Evolutionary conservation across 37 sponge, comb jelly and placozoan genomes (phyloP), one percentile per base, ranked within the genome.

Genomic region (Halichondria panicea): DNA sequence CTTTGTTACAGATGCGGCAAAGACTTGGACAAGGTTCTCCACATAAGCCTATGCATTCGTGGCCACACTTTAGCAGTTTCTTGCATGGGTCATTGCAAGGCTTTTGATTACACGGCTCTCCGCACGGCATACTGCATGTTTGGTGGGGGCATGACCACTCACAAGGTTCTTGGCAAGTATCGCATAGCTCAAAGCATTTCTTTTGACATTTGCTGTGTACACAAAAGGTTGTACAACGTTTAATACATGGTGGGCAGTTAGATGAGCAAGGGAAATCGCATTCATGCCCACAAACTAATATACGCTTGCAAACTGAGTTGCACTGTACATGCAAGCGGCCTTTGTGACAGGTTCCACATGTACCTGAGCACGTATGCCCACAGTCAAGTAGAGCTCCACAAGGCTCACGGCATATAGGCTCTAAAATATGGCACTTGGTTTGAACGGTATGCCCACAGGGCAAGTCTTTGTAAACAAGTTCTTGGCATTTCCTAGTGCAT

Each of bases 281-380:
- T 12, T 57, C 25, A 50, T 95, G 95, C 18, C 92, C 91, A 87
- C 95, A 95, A 2, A 80, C 56, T n/a, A 95, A 73, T 19, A 57
- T 71, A 44, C 95, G 71, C 0, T 72, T 87, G 82, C 95, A 95
- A n/a, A 52, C 28, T 25, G 35, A n/a, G 2, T 33, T 32, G 55
- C 95, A 95, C 11, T 63, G 70, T 12, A 80, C 36, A 67, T 95
- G 95, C 36, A 87, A 60, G 27, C 95, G 75, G n/a, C 95, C 95
- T 25, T 75, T 46, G 0, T 44, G 60, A 67, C 95, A 95, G 0
- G 32, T 31, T 0, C 68, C 70, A 72, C 95, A 95, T 30, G 81
- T 91, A 0, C 94, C 95, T 38, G 31, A 28, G 62, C 95, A 95
- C 0, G 15, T 24, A 33, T 95, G 89, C 0, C 80, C 89, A 84